Evolutionary conservation across 2,888 invertebrate genomes (phyloP).

Genomic region (Agonopterix arenella): DNA sequence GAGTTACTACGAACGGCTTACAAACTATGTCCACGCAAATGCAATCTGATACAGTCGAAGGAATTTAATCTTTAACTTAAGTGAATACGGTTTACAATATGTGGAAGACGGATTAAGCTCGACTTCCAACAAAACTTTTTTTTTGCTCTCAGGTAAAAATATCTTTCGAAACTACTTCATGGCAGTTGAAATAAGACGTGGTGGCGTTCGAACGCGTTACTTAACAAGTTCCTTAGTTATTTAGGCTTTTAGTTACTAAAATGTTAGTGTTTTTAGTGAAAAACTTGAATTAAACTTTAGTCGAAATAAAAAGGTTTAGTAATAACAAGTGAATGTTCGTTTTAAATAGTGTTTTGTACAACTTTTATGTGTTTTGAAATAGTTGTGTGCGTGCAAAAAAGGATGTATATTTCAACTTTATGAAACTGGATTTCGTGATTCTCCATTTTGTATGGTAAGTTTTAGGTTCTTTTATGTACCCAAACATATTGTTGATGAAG

Average conservation of each 20-base stretch:
- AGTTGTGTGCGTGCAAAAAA: slow-evolving; percentile 39
- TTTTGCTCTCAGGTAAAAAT: slow-evolving; percentile 74
- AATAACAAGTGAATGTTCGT: neutral
- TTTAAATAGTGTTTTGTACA: slow-evolving; percentile 17
- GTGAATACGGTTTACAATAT: fast-evolving
- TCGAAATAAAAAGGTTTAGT: neutral
- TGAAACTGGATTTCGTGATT: slow-evolving; percentile 45
- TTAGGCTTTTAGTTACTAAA: slow-evolving; percentile 10
- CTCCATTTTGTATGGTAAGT: slow-evolving; percentile 46
- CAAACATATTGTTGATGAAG: slow-evolving; percentile 7
- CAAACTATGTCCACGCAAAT: slow-evolving; percentile 43
- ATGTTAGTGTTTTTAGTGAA: slow-evolving; percentile 2
- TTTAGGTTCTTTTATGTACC: slow-evolving; percentile 1
- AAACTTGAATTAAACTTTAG: slow-evolving; percentile 2
- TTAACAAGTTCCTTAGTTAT: neutral
- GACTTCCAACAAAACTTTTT: slow-evolving; percentile 37
- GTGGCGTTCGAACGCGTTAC: slow-evolving; percentile 31
- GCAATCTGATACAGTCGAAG: slow-evolving; percentile 24
- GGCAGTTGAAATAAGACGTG: slow-evolving; percentile 61
- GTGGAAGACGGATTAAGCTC: neutral
- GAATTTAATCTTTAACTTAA: slow-evolving; percentile 17
- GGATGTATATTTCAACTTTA: slow-evolving; percentile 22
- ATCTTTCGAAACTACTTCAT: slow-evolving; percentile 43
- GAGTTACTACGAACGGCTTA: slow-evolving; percentile 15
- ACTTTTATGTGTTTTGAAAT: slow-evolving; percentile 10